Conservation (phyloP, 2,888 invertebrate species). For the Andrena bucephala region DNA sequence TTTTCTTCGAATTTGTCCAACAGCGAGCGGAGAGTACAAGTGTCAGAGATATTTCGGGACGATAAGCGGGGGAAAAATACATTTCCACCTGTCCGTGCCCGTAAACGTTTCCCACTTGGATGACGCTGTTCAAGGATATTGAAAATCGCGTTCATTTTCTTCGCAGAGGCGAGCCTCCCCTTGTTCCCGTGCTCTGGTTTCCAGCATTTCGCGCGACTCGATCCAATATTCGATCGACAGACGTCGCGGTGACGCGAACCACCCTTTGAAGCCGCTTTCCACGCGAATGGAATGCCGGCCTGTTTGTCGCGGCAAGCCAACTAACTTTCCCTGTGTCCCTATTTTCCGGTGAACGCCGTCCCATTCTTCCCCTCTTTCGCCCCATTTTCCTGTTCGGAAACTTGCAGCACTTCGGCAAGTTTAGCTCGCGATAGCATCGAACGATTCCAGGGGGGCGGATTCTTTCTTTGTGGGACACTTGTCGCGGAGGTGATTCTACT, state of each 20-base stretch:
- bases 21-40: background rate
- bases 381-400: conserved; percentile 31
- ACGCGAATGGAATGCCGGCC: conserved; percentile 29
- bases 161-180: conserved; percentile 15
- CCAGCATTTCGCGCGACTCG: conserved; percentile 41
- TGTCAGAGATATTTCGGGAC: background rate
- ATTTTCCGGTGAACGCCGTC: conserved; percentile 17
- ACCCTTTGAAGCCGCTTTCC: conserved; percentile 37
- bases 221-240: conserved; percentile 65
- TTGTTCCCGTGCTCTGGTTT: conserved; percentile 56
- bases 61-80: background rate
- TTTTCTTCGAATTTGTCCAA: background rate
- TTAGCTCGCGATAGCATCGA: conserved; percentile 30
- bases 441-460: background rate
- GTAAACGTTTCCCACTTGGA: background rate
- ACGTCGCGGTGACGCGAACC: conserved; percentile 55
- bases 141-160: background rate
- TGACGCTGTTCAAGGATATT: background rate
- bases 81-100: too few species aligned
- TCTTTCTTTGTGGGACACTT: background rate
- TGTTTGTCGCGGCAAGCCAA: conserved; percentile 29
- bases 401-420: conserved; percentile 16
- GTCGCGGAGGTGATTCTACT: background rate
- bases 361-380: conserved; percentile 21
- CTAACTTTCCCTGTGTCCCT: conserved; percentile 45